Percentiles rank a stretch among this genome's conserved stretches.
phyloP scores from a whole-genome alignment of 2,797 vertebrate species.

The Lepus townsendii region DNA sequence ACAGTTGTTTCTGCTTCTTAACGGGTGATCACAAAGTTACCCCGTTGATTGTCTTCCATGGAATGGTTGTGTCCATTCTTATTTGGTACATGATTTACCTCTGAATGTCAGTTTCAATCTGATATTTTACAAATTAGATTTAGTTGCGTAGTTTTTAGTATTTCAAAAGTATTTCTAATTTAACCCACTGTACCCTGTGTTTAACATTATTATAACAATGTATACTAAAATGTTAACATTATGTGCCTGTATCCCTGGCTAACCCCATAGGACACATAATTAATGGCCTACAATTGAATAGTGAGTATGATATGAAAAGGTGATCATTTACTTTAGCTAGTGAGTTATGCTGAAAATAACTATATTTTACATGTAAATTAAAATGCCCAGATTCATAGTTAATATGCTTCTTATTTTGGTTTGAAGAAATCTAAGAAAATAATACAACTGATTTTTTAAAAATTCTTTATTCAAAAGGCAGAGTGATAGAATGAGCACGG shows the following conservation, averaged over 20 bases:
- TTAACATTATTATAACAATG: constrained; percentile 5
- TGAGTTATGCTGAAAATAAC: neutral
- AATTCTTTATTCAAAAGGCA: neutral
- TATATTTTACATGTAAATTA: neutral
- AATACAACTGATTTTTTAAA: neutral
- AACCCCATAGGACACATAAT: neutral
- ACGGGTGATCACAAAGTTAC: neutral
- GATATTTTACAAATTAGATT: neutral
- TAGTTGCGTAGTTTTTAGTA: neutral
- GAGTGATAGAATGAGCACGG: too few relatives aligned
- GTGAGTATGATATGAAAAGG: neutral
- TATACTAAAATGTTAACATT: neutral
- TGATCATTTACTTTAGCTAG: constrained; percentile 11
- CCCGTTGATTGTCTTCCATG: neutral
- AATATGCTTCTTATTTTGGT: constrained; percentile 43
- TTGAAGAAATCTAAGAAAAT: constrained; percentile 1
- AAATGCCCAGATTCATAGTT: constrained; percentile 30
- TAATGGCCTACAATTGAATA: neutral
- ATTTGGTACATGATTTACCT: neutral
- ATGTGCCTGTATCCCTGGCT: neutral
- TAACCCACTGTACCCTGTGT: neutral
- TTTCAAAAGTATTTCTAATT: constrained; percentile 31
- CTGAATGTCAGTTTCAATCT: neutral
- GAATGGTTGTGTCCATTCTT: neutral
- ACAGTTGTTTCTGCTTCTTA: neutral